phyloP scores from a whole-genome alignment of 2,888 invertebrate genomes.

The Teinopalpus imperialis region DNA sequence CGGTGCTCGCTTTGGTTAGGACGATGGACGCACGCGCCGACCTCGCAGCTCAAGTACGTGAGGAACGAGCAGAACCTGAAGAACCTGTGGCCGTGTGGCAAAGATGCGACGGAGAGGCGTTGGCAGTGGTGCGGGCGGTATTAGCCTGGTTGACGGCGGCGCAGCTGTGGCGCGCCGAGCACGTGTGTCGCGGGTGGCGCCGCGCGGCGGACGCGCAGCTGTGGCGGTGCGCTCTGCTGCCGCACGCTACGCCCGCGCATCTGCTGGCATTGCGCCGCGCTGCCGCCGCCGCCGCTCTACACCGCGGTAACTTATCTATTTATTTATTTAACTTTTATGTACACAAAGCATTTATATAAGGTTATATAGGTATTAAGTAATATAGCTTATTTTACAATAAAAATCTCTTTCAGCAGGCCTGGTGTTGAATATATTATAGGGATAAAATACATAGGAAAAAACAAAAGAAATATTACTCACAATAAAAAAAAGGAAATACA shows the following conservation, averaged over 20 bases:
- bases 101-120: slow-evolving; percentile 26
- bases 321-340: too few relatives aligned
- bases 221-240: slow-evolving; percentile 50
- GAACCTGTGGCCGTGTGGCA: slow-evolving; percentile 31
- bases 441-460: too few relatives aligned
- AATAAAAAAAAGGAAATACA: too few relatives aligned
- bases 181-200: slow-evolving; percentile 55
- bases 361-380: too few relatives aligned
- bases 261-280: slow-evolving; percentile 29
- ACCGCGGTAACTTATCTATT: slow-evolving; percentile 12
- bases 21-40: neutral
- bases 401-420: too few relatives aligned
- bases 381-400: too few relatives aligned
- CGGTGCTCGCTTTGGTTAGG: too few relatives aligned
- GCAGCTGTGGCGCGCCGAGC: slow-evolving; percentile 45
- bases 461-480: too few relatives aligned
- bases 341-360: too few relatives aligned
- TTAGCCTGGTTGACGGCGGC: slow-evolving; percentile 41
- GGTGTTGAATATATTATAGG: too few relatives aligned
- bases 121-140: slow-evolving; percentile 39
- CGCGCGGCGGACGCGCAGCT: slow-evolving; percentile 45
- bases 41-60: neutral
- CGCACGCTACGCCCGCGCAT: slow-evolving; percentile 24
- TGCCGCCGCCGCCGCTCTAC: slow-evolving; percentile 18
- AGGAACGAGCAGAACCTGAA: slow-evolving; percentile 36